Percentiles rank a stretch among this genome's conserved stretches.
phyloP scores from a whole-genome alignment of 2,888 invertebrate genomes.

The Caenorhabditis sp. region DNA sequence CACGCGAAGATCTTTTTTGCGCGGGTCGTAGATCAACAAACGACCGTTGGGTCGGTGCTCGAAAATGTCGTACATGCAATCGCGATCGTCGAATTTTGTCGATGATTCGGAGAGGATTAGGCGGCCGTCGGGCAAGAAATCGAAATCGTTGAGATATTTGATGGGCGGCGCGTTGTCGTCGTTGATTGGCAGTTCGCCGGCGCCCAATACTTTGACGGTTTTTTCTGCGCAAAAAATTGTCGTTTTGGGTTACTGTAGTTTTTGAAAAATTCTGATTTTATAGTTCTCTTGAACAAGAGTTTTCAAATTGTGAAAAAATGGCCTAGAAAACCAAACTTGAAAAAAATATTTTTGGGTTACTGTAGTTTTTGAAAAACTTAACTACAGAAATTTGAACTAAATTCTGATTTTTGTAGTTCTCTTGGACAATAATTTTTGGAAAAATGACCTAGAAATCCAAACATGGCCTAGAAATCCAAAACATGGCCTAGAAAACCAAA shows the following conservation, averaged over 20 bases:
- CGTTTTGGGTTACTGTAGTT: neutral
- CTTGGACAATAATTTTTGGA: too few relatives aligned
- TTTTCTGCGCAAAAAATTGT: constrained; percentile 23
- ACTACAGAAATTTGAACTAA: too few relatives aligned
- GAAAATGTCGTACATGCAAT: constrained; percentile 46
- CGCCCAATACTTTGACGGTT: constrained; percentile 36
- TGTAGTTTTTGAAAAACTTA: too few relatives aligned
- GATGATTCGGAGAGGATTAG: constrained; percentile 53
- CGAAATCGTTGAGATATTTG: constrained; percentile 52
- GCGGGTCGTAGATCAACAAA: constrained; percentile 42
- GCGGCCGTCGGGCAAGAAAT: constrained; percentile 52
- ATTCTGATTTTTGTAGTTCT: too few relatives aligned
- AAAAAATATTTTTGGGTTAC: too few relatives aligned
- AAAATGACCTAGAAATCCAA: too few relatives aligned
- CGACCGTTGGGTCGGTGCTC: constrained; percentile 59
- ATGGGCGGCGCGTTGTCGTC: constrained; percentile 26
- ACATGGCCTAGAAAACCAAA: too few relatives aligned
- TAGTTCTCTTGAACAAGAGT: too few relatives aligned
- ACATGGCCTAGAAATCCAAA: too few relatives aligned
- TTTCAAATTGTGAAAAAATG: too few relatives aligned
- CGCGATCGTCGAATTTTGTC: constrained; percentile 50
- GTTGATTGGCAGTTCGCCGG: constrained; percentile 36
- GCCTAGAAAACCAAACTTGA: too few relatives aligned
- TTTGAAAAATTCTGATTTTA: constrained; percentile 1
- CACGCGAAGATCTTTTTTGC: constrained; percentile 34